These are phyloP conservation scores for Coregonus ussuriensis DNA, from an alignment of 2,797 vertebrate genomes.

Conservation along the genomic window DNA sequence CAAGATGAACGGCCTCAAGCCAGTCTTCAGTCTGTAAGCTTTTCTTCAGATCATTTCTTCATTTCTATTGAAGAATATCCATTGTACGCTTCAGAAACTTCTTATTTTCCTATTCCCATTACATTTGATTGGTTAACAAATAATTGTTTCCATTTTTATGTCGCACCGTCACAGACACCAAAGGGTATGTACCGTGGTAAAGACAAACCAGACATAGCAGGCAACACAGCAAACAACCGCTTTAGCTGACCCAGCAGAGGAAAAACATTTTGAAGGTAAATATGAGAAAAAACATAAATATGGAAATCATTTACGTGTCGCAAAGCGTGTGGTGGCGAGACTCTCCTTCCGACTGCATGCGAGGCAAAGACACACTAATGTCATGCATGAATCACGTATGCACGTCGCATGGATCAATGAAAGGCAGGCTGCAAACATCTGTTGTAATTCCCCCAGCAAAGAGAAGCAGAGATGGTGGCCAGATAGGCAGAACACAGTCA, in stretches of 20 bases:
- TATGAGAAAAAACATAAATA: constrained; percentile 43
- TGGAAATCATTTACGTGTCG: constrained; percentile 69
- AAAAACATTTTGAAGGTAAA: constrained; percentile 41
- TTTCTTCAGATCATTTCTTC: constrained; percentile 62
- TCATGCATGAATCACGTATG: constrained; percentile 67
- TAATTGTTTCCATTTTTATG: constrained; percentile 12
- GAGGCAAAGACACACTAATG: constrained; percentile 43
- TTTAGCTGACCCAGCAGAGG: constrained; percentile 37
- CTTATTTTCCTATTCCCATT: constrained; percentile 2
- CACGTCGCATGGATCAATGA: constrained; percentile 59
- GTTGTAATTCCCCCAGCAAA: constrained; percentile 58
- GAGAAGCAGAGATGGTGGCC: constrained; percentile 40
- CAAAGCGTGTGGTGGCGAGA: constrained; percentile 71
- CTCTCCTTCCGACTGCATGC: constrained; percentile 62
- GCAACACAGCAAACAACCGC: constrained; percentile 35
- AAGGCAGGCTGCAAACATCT: constrained; percentile 65
- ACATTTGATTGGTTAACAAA: constrained; percentile 18
- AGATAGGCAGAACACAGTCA: constrained; percentile 67
- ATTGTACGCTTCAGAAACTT: constrained; percentile 29
- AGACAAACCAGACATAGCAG: constrained; percentile 31
- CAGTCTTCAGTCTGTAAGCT: constrained; percentile 41
- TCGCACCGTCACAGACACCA: constrained; percentile 52
- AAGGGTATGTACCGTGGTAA: constrained; percentile 34
- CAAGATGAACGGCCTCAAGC: constrained; percentile 33
- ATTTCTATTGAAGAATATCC: constrained; percentile 57